Percentiles rank a stretch among this genome's conserved stretches.
Evolutionary conservation across 2,797 vertebrate species (phyloP).

Genomic region (Oceanodroma leucorhoa): DNA sequence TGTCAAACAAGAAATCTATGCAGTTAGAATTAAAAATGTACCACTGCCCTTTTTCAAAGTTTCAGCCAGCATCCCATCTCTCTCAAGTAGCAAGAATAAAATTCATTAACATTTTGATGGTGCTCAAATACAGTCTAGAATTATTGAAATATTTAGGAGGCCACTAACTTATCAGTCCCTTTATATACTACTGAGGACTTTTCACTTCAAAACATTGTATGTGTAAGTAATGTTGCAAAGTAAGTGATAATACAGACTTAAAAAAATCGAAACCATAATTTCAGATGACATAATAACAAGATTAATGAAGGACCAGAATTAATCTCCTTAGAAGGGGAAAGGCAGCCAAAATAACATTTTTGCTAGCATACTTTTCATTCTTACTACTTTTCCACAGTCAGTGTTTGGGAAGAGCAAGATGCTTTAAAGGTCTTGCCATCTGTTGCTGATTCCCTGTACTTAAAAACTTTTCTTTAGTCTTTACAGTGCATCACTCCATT

Average conservation of each 20-base stretch:
- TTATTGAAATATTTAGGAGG: not conserved
- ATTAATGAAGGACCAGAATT: not conserved
- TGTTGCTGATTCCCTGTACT: not conserved
- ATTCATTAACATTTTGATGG: not conserved
- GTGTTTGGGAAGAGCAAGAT: not conserved
- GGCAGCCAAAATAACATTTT: not conserved
- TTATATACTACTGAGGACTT: not conserved
- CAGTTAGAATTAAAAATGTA: not conserved
- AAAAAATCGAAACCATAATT: not conserved
- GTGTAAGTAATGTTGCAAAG: not conserved
- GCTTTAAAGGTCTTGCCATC: not conserved
- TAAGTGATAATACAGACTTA: not conserved
- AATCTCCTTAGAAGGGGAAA: not conserved
- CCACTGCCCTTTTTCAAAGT: not conserved
- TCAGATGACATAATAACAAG: not conserved
- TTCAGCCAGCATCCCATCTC: not conserved
- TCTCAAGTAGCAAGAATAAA: not conserved
- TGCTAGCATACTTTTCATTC: not conserved
- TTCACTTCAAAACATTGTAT: not conserved
- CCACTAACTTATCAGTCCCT: not conserved
- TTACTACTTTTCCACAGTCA: not conserved
- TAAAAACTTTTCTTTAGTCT: not conserved
- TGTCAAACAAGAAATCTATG: not conserved
- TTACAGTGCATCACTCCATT: not conserved
- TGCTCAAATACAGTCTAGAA: not conserved